Evolutionary conservation across 2,113 vertebrate genomes (phyloP).

Genomic region (Diadophis punctatus): DNA sequence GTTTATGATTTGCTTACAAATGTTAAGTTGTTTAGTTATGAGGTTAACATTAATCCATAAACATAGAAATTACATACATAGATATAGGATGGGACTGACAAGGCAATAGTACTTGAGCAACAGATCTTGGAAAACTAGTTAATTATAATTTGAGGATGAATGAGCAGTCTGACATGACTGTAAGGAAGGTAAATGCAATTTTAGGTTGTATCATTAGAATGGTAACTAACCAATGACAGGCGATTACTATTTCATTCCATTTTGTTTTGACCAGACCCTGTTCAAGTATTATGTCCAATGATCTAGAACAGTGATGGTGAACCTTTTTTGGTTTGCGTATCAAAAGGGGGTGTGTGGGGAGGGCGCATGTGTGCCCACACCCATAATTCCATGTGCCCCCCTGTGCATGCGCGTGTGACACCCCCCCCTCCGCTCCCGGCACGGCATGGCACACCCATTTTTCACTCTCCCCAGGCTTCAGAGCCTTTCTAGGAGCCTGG

Average conservation of each 20-base stretch:
- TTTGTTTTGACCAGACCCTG: not conserved
- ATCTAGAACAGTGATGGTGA: no score
- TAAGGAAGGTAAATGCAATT: not conserved
- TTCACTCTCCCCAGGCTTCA: no score
- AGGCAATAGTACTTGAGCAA: not conserved
- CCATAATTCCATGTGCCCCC: no score
- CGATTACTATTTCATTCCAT: not conserved
- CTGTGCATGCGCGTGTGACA: no score
- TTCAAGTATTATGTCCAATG: not conserved
- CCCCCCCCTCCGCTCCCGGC: no score
- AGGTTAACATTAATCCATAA: not conserved
- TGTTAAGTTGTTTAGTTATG: not conserved
- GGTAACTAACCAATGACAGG: not conserved
- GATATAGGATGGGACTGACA: not conserved
- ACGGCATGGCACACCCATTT: no score
- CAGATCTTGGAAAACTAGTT: not conserved
- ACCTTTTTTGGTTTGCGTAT: no score
- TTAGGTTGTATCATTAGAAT: not conserved
- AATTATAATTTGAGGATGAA: not conserved
- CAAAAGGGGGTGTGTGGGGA: no score
- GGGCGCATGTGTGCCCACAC: no score
- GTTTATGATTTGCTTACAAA: not conserved
- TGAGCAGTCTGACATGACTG: not conserved
- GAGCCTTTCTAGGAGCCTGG: no score
- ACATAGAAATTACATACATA: not conserved